Evolutionary conservation across 2,113 vertebrate genomes (phyloP).

Genomic region (Todiramphus chloris): DNA sequence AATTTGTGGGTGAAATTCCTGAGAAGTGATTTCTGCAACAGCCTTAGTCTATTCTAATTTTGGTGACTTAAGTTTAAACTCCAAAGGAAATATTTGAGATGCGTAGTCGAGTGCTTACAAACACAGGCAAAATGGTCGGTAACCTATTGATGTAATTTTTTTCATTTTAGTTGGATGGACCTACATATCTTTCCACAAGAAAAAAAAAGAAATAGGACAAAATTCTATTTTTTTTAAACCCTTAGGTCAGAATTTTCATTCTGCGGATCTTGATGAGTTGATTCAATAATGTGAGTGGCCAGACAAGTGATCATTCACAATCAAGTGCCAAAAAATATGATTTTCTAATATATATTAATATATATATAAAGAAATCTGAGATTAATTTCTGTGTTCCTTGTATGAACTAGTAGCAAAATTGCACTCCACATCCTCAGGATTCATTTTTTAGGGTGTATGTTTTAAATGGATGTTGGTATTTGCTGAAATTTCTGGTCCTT

Average conservation of each 20-base stretch:
- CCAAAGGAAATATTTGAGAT: background rate
- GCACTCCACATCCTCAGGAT: background rate
- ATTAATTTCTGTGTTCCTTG: background rate
- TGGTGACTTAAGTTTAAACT: background rate
- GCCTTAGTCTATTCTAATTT: background rate
- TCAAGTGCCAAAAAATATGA: background rate
- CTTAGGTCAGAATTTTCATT: background rate
- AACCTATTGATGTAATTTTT: background rate
- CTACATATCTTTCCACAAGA: background rate
- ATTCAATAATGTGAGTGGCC: background rate
- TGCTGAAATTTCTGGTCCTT: background rate
- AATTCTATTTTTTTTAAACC: background rate
- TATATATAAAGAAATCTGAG: background rate
- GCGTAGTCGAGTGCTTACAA: background rate
- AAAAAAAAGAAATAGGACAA: background rate
- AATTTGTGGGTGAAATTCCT: background rate
- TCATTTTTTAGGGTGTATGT: background rate
- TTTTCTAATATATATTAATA: background rate
- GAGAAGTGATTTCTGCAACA: background rate
- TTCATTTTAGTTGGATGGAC: background rate
- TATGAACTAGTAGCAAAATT: background rate
- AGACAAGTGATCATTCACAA: background rate
- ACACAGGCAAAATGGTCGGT: background rate
- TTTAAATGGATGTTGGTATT: conserved; percentile 4
- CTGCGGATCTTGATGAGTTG: background rate